Percentiles rank a stretch among this genome's conserved stretches.
These are phyloP conservation scores for Callimorpha dominula DNA, from an alignment of 2,888 invertebrate genomes.

Conservation along the genomic window DNA sequence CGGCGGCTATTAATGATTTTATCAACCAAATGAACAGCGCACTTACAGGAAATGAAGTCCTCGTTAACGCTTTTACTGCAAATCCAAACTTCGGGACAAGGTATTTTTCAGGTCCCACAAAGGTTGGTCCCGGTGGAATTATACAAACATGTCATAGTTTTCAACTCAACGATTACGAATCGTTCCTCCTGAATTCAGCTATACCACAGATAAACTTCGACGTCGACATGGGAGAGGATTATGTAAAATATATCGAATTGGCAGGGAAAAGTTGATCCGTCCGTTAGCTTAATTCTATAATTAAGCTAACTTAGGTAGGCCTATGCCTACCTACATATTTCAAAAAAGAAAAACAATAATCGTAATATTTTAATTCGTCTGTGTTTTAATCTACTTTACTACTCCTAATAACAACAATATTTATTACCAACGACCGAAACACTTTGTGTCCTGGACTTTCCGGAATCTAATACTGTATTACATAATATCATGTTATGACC, in stretches of 20 bases:
- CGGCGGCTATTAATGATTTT: slow-evolving; percentile 72
- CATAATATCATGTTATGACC: no score
- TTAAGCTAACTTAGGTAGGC: no score
- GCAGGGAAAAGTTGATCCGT: slow-evolving; percentile 15
- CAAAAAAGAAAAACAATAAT: neutral
- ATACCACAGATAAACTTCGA: slow-evolving; percentile 64
- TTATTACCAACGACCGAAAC: neutral
- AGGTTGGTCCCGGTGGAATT: slow-evolving; percentile 65
- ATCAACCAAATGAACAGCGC: slow-evolving; percentile 64
- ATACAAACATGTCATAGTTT: slow-evolving; percentile 57
- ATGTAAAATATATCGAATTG: slow-evolving; percentile 55
- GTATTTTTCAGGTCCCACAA: slow-evolving; percentile 70
- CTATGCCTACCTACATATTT: neutral
- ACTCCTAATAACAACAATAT: neutral
- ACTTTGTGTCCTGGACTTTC: no score
- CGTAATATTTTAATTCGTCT: neutral
- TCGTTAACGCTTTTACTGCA: slow-evolving; percentile 63
- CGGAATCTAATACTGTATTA: no score
- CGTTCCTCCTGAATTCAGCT: slow-evolving; percentile 54
- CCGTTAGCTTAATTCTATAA: neutral
- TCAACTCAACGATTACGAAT: slow-evolving; percentile 64
- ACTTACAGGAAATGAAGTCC: slow-evolving; percentile 58
- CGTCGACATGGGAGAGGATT: slow-evolving; percentile 66
- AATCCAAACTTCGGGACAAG: slow-evolving; percentile 72
- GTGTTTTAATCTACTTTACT: neutral